Evolutionary conservation across 2,113 vertebrate species (phyloP).

Genomic region (Turnix velox): DNA sequence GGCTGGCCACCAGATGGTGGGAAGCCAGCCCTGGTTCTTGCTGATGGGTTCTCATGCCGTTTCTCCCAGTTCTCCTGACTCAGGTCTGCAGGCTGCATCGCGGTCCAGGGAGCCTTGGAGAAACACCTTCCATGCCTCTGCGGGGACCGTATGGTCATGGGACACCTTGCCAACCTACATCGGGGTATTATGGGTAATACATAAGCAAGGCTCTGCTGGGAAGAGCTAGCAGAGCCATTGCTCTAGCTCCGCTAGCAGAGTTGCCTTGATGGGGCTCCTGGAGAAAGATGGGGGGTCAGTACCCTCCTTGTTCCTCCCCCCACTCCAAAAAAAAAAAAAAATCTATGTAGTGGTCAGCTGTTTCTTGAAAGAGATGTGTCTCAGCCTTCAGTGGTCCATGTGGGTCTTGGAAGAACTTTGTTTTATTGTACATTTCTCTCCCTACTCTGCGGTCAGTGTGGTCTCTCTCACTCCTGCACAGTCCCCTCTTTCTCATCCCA

Average conservation of each 20-base stretch:
- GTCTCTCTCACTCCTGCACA: slow-evolving; percentile 71
- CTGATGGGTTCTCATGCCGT: slow-evolving; percentile 69
- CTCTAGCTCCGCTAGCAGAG: slow-evolving; percentile 64
- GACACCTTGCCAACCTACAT: slow-evolving; percentile 65
- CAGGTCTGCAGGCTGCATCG: slow-evolving; percentile 67
- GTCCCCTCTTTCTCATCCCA: slow-evolving; percentile 71
- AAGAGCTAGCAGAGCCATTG: slow-evolving; percentile 60
- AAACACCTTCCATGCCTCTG: slow-evolving; percentile 68
- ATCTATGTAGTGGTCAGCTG: slow-evolving; percentile 64
- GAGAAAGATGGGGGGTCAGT: slow-evolving; percentile 39
- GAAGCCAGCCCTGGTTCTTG: slow-evolving; percentile 58
- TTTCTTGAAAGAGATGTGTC: slow-evolving; percentile 62
- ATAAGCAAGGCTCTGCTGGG: slow-evolving; percentile 65
- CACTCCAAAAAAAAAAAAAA: too few relatives aligned
- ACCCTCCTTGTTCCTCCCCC: background rate
- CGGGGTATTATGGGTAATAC: slow-evolving; percentile 64
- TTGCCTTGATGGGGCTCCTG: slow-evolving; percentile 52
- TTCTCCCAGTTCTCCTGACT: slow-evolving; percentile 68
- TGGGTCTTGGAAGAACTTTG: slow-evolving; percentile 70
- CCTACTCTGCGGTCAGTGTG: slow-evolving; percentile 68
- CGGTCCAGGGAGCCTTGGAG: slow-evolving; percentile 68
- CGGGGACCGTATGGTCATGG: slow-evolving; percentile 68
- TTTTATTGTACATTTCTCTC: slow-evolving; percentile 73
- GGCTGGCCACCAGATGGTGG: slow-evolving; percentile 50
- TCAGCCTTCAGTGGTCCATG: slow-evolving; percentile 66